Evolutionary conservation across 2,797 vertebrate species (phyloP).

Genomic region (Cynopterus sphinx): DNA sequence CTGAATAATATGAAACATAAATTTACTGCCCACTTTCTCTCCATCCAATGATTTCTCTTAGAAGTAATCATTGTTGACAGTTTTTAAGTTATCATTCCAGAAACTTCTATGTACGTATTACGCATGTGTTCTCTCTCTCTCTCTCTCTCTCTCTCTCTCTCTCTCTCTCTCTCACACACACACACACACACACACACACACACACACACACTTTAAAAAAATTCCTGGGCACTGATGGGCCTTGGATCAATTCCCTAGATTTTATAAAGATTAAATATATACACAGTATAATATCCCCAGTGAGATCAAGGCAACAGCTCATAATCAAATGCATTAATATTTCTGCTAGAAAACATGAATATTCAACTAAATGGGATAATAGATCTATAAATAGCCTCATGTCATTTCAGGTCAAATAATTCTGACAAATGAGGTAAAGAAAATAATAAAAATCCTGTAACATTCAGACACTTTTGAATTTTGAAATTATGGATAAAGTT

Average conservation of each 20-base stretch:
- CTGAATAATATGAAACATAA: not conserved
- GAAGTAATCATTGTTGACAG: not conserved
- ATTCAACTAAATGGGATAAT: constrained; percentile 61
- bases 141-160: too few relatives aligned
- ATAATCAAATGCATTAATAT: constrained; percentile 49
- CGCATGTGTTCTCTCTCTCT: not conserved
- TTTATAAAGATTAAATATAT: not conserved
- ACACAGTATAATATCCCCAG: constrained; percentile 5
- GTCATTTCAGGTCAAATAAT: constrained; percentile 63
- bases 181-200: not conserved
- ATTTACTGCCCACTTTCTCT: not conserved
- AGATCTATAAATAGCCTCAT: constrained; percentile 53
- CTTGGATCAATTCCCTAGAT: constrained; percentile 22
- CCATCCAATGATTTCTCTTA: not conserved
- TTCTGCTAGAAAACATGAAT: constrained; percentile 65
- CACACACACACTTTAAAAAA: not conserved
- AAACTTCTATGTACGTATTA: constrained; percentile 15
- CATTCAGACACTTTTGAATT: constrained; percentile 20
- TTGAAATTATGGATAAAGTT: not conserved
- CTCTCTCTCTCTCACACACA: not conserved
- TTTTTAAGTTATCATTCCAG: not conserved
- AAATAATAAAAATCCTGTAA: not conserved
- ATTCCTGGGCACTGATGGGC: not conserved
- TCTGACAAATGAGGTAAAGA: constrained; percentile 24
- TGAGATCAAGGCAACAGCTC: not conserved